Conservation (phyloP, 2,113 vertebrate species). For the Phasianus colchicus region DNA sequence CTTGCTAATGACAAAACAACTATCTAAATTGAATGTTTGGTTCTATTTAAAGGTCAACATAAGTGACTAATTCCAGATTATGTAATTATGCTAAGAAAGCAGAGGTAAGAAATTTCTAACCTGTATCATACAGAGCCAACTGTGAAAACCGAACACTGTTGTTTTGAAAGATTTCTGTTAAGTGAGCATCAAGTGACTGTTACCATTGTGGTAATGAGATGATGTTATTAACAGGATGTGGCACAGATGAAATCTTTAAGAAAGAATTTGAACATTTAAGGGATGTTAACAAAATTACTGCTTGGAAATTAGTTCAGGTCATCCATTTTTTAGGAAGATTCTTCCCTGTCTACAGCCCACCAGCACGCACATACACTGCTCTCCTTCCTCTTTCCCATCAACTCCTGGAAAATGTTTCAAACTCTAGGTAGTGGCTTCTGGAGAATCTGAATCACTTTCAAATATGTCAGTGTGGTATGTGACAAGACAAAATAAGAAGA, state of each 20-base stretch:
- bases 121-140: conserved; percentile 9
- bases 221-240: conserved; percentile 67
- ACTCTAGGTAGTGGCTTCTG: neutral
- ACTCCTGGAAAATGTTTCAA: neutral
- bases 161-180: conserved; percentile 67
- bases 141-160: conserved; percentile 37
- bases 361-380: neutral
- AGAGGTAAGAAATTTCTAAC: conserved; percentile 57
- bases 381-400: neutral
- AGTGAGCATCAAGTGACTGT: conserved; percentile 41
- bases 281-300: conserved; percentile 49
- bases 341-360: neutral
- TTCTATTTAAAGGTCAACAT: conserved; percentile 52
- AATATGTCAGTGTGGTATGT: neutral
- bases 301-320: neutral
- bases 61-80: conserved; percentile 57
- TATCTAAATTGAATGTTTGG: conserved; percentile 50
- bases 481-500: neutral
- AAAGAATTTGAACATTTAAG: conserved; percentile 47
- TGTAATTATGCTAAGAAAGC: conserved; percentile 57
- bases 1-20: conserved; percentile 44
- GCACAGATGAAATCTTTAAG: conserved; percentile 52
- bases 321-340: neutral
- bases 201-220: conserved; percentile 66
- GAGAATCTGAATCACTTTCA: neutral